These are phyloP conservation scores for Chrysochloris asiatica DNA, from an alignment of 2,113 vertebrate species.

Conservation along the genomic window DNA sequence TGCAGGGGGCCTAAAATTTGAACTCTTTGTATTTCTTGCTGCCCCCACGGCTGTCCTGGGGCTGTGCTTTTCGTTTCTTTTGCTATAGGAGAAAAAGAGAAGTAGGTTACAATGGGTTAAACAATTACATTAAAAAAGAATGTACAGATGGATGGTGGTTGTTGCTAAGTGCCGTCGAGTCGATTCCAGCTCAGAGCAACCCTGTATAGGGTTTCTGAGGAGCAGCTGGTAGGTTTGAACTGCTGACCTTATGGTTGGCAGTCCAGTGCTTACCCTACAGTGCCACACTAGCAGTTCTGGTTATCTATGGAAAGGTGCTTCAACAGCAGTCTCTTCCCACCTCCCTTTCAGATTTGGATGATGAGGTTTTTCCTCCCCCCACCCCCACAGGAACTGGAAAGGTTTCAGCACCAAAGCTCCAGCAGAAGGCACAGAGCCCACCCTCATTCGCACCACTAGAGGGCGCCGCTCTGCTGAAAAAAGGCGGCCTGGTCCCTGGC, in stretches of 20 bases:
- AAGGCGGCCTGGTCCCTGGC: neutral
- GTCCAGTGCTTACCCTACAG: too few relatives aligned
- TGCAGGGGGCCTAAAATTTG: constrained; percentile 88
- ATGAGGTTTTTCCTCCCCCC: neutral
- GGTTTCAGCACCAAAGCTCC: neutral
- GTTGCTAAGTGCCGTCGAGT: too few relatives aligned
- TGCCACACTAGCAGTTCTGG: too few relatives aligned
- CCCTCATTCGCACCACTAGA: constrained; percentile 13
- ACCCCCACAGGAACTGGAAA: neutral
- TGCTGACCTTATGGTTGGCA: too few relatives aligned
- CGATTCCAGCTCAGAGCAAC: too few relatives aligned
- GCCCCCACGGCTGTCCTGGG: constrained; percentile 90
- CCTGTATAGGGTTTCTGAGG: too few relatives aligned
- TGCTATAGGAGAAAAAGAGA: constrained; percentile 83
- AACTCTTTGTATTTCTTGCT: constrained; percentile 97
- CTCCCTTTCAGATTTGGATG: neutral
- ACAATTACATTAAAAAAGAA: too few relatives aligned
- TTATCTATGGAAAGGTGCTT: neutral
- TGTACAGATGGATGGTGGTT: too few relatives aligned
- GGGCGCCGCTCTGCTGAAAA: neutral
- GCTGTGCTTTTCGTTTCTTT: constrained; percentile 95
- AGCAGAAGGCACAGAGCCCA: neutral
- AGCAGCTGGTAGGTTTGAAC: too few relatives aligned
- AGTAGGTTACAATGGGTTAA: neutral
- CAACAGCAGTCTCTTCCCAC: neutral